Base-by-base conservation (phyloP, 2,888 invertebrate species). In the Dryocosmus kuriphilus region DNA sequence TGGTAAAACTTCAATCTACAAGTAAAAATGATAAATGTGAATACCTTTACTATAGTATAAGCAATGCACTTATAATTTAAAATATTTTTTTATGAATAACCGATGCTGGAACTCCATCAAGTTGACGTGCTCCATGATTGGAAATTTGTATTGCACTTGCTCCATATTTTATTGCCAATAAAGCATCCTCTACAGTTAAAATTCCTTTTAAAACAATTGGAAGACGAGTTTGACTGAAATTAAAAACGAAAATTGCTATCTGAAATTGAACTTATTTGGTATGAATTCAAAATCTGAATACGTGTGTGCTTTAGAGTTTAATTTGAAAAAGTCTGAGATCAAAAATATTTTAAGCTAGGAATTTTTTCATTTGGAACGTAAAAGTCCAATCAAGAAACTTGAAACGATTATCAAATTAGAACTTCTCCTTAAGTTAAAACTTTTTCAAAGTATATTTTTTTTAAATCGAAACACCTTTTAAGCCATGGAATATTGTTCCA, bases 401-500 rank as follows among this genome's bases (percentile, higher is more conserved):
- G 35, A 38, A 38, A 38, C 14, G 14, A 38, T 14, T 38, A 11
- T 41, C 16, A 4, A 41, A 4, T 2, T 4, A 16, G 4, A 1
- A 41, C 41, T n/a, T n/a, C 16, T 41, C 0, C 0, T 16, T 16
- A 14, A 14, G 41, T 4, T 41, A 1, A 41, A 41, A 41, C 1
- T 5, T 14, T 4, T 41, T 5, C 16, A 3, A 16, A 16, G 41
- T 41, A 41, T 41, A 41, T 14, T 2, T n/a, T n/a, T 46, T 6
- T 7, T 0, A 4, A 63, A 51, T 75, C 14, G 8, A 67, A 41
- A 32, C 24, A 95, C 94, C 94, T 94, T 89, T 95, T 95, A 19
- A 98, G 92, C 98, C 98, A 98, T 79, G 93, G 92, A 0, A 99
- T 93, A 86, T 97, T 97, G n/a, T 95, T 92, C 98, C 98, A 98